Conservation (phyloP, 2,797 vertebrate genomes). For the Protosalanx chinensis region DNA sequence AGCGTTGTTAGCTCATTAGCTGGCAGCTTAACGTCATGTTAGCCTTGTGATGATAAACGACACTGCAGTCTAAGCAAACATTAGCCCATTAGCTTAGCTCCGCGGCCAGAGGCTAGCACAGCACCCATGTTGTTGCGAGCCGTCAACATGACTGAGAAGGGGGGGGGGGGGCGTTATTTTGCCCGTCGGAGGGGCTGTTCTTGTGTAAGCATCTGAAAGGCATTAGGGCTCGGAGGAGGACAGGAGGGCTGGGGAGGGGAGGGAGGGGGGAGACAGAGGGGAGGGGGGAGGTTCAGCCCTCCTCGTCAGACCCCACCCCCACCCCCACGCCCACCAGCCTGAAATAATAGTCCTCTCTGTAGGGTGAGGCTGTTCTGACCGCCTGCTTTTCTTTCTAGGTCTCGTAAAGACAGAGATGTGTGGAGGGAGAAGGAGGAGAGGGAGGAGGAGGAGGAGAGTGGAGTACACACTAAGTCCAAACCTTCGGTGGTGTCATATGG, state of each 20-base stretch:
- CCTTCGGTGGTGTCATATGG: too few species aligned
- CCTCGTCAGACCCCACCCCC: conserved; percentile 17
- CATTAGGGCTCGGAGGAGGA: conserved; percentile 46
- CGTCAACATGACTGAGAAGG: conserved; percentile 9
- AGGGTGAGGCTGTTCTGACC: conserved; percentile 42
- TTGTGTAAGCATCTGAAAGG: conserved; percentile 60
- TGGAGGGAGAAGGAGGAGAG: conserved; percentile 19
- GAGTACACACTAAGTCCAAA: too few species aligned
- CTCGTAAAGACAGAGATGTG: conserved; percentile 29
- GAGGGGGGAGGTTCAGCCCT: conserved; percentile 29
- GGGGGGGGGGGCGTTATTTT: conserved; percentile 25
- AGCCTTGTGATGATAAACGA: not conserved
- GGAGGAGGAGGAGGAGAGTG: too few species aligned
- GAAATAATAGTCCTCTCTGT: conserved; percentile 57
- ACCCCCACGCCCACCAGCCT: conserved; percentile 20
- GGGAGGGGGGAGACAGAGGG: conserved; percentile 15
- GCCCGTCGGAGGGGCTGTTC: conserved; percentile 16
- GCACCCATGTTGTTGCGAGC: conserved; percentile 8
- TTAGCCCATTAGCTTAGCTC: conserved; percentile 4
- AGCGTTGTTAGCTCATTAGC: not conserved
- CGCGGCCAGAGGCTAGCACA: not conserved
- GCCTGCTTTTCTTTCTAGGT: conserved; percentile 39
- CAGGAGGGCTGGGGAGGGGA: conserved; percentile 3
- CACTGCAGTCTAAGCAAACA: not conserved
- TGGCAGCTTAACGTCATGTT: not conserved